phyloP scores from a whole-genome alignment of 2,113 vertebrate genomes.

The Chroicocephalus ridibundus region DNA sequence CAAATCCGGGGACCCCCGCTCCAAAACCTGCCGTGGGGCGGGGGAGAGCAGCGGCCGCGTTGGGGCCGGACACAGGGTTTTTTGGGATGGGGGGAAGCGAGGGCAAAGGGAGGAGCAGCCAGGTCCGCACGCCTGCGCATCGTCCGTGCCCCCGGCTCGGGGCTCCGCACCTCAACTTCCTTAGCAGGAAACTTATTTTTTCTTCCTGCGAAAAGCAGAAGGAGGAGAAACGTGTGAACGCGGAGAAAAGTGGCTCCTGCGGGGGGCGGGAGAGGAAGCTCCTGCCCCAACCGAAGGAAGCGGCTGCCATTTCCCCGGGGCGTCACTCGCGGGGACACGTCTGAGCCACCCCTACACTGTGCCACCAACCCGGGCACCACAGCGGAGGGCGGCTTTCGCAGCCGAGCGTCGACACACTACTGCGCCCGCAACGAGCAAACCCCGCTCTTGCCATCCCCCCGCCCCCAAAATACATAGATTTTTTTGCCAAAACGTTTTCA shows the following conservation, averaged over 20 bases:
- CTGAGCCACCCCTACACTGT: rapidly evolving
- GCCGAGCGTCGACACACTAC: rapidly evolving
- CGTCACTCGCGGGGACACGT: rapidly evolving
- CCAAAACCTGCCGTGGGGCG: rapidly evolving
- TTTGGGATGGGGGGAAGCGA: background rate
- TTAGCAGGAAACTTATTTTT: conserved; percentile 31
- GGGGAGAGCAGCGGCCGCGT: background rate
- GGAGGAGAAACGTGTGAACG: background rate
- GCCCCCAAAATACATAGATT: background rate
- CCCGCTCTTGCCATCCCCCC: background rate
- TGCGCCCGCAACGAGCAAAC: rapidly evolving
- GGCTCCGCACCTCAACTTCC: background rate
- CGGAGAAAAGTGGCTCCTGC: rapidly evolving
- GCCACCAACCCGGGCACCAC: rapidly evolving
- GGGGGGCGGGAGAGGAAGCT: background rate
- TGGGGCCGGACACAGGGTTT: rapidly evolving
- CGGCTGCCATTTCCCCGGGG: rapidly evolving
- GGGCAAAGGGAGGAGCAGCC: background rate
- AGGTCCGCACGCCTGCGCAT: background rate
- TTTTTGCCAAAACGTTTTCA: rapidly evolving
- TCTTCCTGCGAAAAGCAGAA: conserved; percentile 61
- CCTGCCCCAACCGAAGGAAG: background rate
- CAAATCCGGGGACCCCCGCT: background rate
- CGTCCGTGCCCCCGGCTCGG: rapidly evolving
- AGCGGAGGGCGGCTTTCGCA: background rate